Evolutionary conservation across 2,797 vertebrate species (phyloP), one percentile per base, ranked within the genome.

Genomic region (Lophotriccus pileatus): DNA sequence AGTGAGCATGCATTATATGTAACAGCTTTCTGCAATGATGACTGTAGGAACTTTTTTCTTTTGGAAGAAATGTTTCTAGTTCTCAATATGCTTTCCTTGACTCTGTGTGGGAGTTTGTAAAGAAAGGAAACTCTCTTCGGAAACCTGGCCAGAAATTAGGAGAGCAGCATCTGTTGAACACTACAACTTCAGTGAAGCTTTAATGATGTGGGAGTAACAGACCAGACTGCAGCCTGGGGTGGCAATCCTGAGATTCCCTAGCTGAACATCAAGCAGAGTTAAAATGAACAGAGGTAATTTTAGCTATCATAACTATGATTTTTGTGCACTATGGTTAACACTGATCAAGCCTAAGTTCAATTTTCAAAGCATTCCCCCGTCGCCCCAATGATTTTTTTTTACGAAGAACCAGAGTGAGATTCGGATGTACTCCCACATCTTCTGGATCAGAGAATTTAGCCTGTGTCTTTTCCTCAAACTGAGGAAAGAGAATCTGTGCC

Each of bases 71-170:
- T 63, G 12, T 76, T 84, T 87, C 39, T 91, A 53, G 18, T 7
- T 64, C 27, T 92, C 60, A 74, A 50, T 93, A 56, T 68, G n/a
- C 14, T 89, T 90, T 76, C 62, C 47, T 81, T 91, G 55, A 78
- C 37, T 83, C 53, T 62, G 10, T 58, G 73, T 70, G 49, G 50
- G 67, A 89, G 37, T 39, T 79, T 49, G 27, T 60, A 70, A 85
- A 75, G 43, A 84, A 75, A 90, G 60, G 23, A 83, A 77, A 56
- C 37, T 76, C 39, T 78, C 34, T 60, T 69, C 75, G 67, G 41
- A 84, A 90, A 80, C 30, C 53, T 52, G 75, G 50, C 56, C 84
- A 95, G 67, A 92, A 93, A 90, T 87, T 92, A 82, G 87, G 62
- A 75, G 39, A 84, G n/a, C 10, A 73, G 52, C 60, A 77, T 84